Conservation (phyloP, 2,888 invertebrate genomes). For the Dasypolia templi region DNA sequence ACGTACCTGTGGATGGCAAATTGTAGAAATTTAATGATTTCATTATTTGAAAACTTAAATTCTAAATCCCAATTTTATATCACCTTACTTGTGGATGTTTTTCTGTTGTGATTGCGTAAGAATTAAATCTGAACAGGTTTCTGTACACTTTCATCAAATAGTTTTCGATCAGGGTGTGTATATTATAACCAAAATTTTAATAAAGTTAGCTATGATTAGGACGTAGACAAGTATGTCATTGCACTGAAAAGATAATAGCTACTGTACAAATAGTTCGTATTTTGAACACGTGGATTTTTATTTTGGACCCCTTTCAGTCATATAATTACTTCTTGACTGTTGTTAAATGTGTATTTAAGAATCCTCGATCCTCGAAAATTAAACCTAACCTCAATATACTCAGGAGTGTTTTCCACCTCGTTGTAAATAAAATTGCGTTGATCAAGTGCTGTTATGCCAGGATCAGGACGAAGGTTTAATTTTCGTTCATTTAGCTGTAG, state of each 20-base stretch:
- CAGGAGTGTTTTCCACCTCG: not conserved
- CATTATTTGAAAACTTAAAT: not conserved
- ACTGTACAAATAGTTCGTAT: not conserved
- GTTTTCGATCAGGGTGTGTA: not conserved
- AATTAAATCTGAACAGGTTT: not conserved
- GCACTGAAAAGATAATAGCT: not conserved
- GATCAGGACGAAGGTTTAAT: conserved; percentile 21
- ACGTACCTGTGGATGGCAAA: not conserved
- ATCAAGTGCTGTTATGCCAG: conserved; percentile 1
- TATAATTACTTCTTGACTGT: not conserved
- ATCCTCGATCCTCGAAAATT: not conserved
- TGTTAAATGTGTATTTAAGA: not conserved
- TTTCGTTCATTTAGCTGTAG: conserved; percentile 51
- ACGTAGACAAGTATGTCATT: not conserved
- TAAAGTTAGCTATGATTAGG: not conserved
- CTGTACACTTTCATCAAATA: not conserved
- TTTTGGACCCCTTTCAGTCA: not conserved
- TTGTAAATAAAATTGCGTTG: not conserved
- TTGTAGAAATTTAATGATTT: not conserved
- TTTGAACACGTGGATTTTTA: not conserved
- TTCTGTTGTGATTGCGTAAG: too few species aligned
- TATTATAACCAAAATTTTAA: not conserved
- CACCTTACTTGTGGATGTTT: not conserved
- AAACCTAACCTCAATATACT: not conserved
- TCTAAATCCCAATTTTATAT: not conserved